Evolutionary conservation across 2,113 vertebrate species (phyloP).

Genomic region (Myotis davidii): DNA sequence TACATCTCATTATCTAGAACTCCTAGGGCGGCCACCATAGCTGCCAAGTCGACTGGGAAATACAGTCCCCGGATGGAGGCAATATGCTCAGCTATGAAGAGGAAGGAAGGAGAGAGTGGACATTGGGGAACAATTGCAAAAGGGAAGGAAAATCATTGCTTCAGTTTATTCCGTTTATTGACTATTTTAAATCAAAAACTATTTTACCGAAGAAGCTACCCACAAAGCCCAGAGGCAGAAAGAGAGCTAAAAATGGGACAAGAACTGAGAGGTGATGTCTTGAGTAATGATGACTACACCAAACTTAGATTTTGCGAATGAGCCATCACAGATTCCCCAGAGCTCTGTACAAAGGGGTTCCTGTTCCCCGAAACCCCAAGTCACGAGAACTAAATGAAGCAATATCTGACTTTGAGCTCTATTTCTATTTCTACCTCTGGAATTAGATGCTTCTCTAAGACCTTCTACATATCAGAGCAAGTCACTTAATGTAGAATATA

Average conservation of each 20-base stretch:
- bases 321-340: neutral
- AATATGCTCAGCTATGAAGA: neutral
- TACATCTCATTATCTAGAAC: neutral
- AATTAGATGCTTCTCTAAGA: slow-evolving; percentile 14
- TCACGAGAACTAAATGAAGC: neutral
- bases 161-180: neutral
- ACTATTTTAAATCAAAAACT: neutral
- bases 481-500: neutral
- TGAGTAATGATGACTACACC: neutral
- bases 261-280: neutral
- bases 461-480: neutral
- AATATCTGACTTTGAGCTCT: neutral
- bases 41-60: neutral
- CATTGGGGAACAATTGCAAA: neutral
- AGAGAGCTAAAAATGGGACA: neutral
- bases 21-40: neutral
- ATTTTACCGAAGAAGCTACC: neutral
- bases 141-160: slow-evolving; percentile 11
- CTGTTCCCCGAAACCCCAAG: neutral
- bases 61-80: neutral
- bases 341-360: neutral
- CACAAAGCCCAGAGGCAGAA: slow-evolving; percentile 3
- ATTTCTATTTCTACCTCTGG: neutral
- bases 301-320: neutral
- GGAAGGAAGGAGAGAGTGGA: neutral